phyloP scores from a whole-genome alignment of 2,888 invertebrate species.

The Clanis bilineata region DNA sequence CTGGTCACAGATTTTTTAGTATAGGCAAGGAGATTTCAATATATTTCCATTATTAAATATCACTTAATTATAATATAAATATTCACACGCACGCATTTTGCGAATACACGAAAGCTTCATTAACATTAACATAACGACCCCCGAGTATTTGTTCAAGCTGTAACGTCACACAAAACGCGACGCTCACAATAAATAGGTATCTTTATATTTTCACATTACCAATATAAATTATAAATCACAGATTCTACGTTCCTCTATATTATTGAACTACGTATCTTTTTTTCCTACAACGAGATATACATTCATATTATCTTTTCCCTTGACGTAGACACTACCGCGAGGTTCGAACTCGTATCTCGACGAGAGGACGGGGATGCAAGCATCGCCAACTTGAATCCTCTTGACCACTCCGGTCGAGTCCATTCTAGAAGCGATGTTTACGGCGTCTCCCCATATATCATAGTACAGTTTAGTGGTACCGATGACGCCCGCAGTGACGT shows the following conservation, averaged over 20 bases:
- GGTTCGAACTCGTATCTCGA: slow-evolving; percentile 92
- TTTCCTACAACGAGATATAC: slow-evolving; percentile 88
- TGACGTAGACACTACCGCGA: slow-evolving; percentile 97
- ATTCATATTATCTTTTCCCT: slow-evolving; percentile 98
- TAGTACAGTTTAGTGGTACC: slow-evolving; percentile 98
- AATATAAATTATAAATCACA: slow-evolving; percentile 73
- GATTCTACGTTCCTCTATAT: slow-evolving; percentile 66
- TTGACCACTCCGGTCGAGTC: slow-evolving; percentile 96
- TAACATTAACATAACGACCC: slow-evolving; percentile 57
- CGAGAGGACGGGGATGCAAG: slow-evolving; percentile 86
- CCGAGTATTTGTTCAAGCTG: slow-evolving; percentile 68
- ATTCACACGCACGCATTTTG: slow-evolving; percentile 41
- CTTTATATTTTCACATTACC: slow-evolving; percentile 40
- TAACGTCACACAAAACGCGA: slow-evolving; percentile 33
- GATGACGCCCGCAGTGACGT: slow-evolving; percentile 98
- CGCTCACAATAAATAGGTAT: slow-evolving; percentile 28
- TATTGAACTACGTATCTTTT: slow-evolving; percentile 62
- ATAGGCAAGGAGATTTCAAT: slow-evolving; percentile 68
- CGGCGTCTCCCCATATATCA: slow-evolving; percentile 99
- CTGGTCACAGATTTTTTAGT: slow-evolving; percentile 69
- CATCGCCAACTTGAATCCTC: slow-evolving; percentile 91
- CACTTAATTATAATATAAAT: slow-evolving; percentile 20
- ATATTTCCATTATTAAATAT: slow-evolving; percentile 53
- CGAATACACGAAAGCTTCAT: slow-evolving; percentile 46
- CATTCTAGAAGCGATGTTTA: slow-evolving; percentile 98